phyloP scores from a whole-genome alignment of 2,797 vertebrate species.

The Balearica regulorum region DNA sequence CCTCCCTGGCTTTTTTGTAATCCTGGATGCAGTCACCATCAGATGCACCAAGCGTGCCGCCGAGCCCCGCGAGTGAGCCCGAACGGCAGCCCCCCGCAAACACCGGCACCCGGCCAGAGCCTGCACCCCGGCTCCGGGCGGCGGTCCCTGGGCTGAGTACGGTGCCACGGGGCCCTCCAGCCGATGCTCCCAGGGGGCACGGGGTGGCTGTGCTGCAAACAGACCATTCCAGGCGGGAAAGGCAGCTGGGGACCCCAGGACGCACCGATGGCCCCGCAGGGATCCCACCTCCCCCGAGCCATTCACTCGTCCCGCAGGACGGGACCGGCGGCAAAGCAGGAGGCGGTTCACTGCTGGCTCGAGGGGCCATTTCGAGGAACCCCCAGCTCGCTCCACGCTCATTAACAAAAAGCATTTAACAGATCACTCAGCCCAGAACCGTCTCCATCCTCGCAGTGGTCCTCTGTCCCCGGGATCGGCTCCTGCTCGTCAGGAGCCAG shows the following conservation, averaged over 20 bases:
- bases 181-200: neutral
- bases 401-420: neutral
- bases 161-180: neutral
- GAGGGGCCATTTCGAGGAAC: neutral
- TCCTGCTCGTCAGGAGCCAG: neutral
- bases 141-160: neutral
- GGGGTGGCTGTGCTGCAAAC: neutral
- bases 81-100: neutral
- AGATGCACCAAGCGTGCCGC: neutral
- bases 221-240: no score
- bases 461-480: neutral
- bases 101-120: neutral
- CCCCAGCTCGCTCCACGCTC: neutral
- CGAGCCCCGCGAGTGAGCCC: neutral
- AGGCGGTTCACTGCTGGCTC: accelerated
- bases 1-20: neutral
- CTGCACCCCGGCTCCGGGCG: neutral
- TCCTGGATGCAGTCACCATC: neutral
- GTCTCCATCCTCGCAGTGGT: neutral
- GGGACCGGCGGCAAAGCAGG: neutral
- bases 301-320: neutral
- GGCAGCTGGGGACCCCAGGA: neutral
- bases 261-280: no score
- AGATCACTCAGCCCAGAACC: neutral
- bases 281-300: neutral